Base-by-base conservation (phyloP, 1,140 invertebrate species). In the Pantala flavescens region DNA sequence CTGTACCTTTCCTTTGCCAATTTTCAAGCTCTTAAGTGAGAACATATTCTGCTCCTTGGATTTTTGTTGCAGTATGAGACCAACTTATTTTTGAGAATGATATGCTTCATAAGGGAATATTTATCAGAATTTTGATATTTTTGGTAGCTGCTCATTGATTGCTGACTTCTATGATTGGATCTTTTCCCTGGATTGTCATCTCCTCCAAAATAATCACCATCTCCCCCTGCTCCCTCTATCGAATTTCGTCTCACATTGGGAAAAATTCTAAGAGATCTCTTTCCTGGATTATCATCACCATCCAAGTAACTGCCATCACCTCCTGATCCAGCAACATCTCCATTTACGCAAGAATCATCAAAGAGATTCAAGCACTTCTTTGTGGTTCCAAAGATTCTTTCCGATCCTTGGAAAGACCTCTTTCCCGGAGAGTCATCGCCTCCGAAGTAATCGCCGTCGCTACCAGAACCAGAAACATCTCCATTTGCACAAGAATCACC, bases 401-500 rank as follows among this genome's bases (percentile, higher is more conserved):
- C 0, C n/a, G 5, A n/a, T 7, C 7, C 24, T 2, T 73, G 36
- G 12, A 49, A 21, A 9, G 72, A 42, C 23, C 73, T 74, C 49
- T 75, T 75, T 1, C 75, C 75, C 9, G 75, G 75, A 70, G 7
- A 71, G 43, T 74, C 43, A 55, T 43, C 72, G 23, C 71, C 16
- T 11, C 21, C 43, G 3, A 63, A 28, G 73, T 74, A 75, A 24
- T 24, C 24, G 55, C 49, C 28, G 21, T 49, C 23, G 11, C 42
- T 43, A 10, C 43, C 36, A 42, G 71, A 43, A 12, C 73, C 73
- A 36, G 43, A 16, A 23, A 49, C 42, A 36, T 74, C 23, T 7
- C 24, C 73, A 71, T 75, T 75, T 0, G 75, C 24, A 28, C 75
- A 75, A n/a, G 12, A 14, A 23, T 73, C 73, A 21, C 74, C 75